Evolutionary conservation across 2,113 vertebrate genomes (phyloP).

Genomic region (Bufo bufo): DNA sequence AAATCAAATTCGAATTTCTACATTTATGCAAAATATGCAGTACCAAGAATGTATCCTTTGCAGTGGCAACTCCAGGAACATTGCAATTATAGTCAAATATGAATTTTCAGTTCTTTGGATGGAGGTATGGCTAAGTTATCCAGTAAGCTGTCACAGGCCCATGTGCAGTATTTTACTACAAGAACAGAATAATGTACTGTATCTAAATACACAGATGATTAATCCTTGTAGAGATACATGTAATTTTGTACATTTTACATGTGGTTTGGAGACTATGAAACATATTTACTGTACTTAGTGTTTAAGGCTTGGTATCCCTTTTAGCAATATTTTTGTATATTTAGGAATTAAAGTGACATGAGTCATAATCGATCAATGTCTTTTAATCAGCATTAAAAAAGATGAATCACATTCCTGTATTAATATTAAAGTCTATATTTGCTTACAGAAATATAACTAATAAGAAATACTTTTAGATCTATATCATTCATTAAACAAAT

Average conservation of each 20-base stretch:
- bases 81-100: too few relatives aligned
- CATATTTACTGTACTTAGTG: background rate
- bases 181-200: background rate
- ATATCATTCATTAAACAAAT: too few relatives aligned
- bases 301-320: slow-evolving; percentile 4
- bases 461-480: too few relatives aligned
- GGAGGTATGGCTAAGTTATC: too few relatives aligned
- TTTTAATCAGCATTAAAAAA: background rate
- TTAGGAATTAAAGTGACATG: slow-evolving; percentile 28
- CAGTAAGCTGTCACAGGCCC: too few relatives aligned
- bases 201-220: background rate
- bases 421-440: slow-evolving; percentile 13
- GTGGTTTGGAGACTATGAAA: background rate
- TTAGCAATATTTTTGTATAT: background rate
- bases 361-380: slow-evolving; percentile 33
- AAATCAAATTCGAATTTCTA: too few relatives aligned
- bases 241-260: background rate
- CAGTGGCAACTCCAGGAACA: too few relatives aligned
- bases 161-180: background rate
- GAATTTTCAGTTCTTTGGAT: background rate
- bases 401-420: background rate
- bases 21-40: too few relatives aligned
- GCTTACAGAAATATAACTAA: too few relatives aligned
- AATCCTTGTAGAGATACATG: background rate
- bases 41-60: too few relatives aligned